Evolutionary conservation across 2,888 invertebrate genomes (phyloP).

Genomic region (Clunio marinus): DNA sequence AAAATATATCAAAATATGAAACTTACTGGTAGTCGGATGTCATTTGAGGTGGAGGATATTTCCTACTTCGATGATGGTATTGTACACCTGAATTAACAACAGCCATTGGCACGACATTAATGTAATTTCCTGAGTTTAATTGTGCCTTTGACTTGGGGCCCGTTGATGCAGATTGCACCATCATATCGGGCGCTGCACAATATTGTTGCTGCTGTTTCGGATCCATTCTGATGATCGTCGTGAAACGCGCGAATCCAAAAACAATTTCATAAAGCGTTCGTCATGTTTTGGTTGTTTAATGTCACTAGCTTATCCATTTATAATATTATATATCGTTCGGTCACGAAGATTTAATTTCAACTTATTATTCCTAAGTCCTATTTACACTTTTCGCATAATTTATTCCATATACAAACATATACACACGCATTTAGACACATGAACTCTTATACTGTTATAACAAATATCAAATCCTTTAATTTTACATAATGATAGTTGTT

Average conservation of each 20-base stretch:
- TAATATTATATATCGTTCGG: background rate
- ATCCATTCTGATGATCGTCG: slow-evolving; percentile 22
- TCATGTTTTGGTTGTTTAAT: slow-evolving; percentile 24
- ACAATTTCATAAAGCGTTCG: slow-evolving; percentile 28
- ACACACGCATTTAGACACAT: no score
- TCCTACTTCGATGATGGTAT: slow-evolving; percentile 48
- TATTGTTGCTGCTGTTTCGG: slow-evolving; percentile 33
- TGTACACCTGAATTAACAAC: slow-evolving; percentile 45
- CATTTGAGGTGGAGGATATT: slow-evolving; percentile 47
- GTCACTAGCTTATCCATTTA: background rate
- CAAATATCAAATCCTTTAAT: no score
- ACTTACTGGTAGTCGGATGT: slow-evolving; percentile 49
- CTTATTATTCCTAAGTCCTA: no score
- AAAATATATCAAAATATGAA: no score
- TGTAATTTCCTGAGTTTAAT: slow-evolving; percentile 47
- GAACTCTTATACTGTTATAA: no score
- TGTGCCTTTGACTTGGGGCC: slow-evolving; percentile 43
- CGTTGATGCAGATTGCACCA: slow-evolving; percentile 15
- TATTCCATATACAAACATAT: no score
- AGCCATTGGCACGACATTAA: slow-evolving; percentile 50
- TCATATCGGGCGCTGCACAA: slow-evolving; percentile 24
- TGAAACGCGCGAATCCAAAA: background rate
- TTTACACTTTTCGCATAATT: no score
- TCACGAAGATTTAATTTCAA: no score
- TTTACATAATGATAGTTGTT: no score